These are phyloP conservation scores for Callipepla squamata DNA, from an alignment of 2,113 vertebrate species.

Conservation along the genomic window DNA sequence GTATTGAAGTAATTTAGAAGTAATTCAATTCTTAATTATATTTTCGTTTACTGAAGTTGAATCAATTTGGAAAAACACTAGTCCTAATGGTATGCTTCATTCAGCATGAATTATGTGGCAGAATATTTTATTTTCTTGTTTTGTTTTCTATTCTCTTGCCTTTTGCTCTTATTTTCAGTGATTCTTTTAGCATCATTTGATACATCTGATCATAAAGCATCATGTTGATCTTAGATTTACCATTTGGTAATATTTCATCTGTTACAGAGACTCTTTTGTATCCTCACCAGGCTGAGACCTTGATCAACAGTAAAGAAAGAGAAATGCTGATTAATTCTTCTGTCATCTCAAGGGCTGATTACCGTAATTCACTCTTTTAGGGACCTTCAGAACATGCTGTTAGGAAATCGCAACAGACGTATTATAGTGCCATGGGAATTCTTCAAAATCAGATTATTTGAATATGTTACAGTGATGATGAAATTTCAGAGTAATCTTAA, in stretches of 20 bases:
- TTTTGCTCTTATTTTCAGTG: background rate
- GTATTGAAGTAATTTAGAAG: background rate
- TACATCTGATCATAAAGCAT: background rate
- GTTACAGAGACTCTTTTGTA: conserved; percentile 46
- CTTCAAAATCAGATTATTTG: conserved; percentile 63
- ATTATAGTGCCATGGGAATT: conserved; percentile 55
- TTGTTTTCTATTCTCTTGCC: background rate
- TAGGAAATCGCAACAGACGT: conserved; percentile 59
- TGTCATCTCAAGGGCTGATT: conserved; percentile 72
- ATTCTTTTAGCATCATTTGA: conserved; percentile 3
- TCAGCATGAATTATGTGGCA: background rate
- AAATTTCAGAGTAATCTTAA: background rate
- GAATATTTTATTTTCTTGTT: background rate
- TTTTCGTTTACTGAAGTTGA: conserved; percentile 7
- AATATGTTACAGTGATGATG: conserved; percentile 43
- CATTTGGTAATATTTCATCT: conserved; percentile 63
- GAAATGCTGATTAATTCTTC: conserved; percentile 76
- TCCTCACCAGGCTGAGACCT: conserved; percentile 60
- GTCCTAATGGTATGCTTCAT: background rate
- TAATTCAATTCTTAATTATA: conserved; percentile 43
- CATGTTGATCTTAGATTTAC: conserved; percentile 52
- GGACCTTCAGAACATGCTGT: conserved; percentile 61
- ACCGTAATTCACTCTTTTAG: conserved; percentile 70
- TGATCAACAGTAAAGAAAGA: conserved; percentile 59
- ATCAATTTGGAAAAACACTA: conserved; percentile 3